A percentile compares a stretch with the other conserved stretches of the same genome.
These are phyloP conservation scores for Epinotia demarniana DNA, from an alignment of 2,888 invertebrate species.

Conservation along the genomic window DNA sequence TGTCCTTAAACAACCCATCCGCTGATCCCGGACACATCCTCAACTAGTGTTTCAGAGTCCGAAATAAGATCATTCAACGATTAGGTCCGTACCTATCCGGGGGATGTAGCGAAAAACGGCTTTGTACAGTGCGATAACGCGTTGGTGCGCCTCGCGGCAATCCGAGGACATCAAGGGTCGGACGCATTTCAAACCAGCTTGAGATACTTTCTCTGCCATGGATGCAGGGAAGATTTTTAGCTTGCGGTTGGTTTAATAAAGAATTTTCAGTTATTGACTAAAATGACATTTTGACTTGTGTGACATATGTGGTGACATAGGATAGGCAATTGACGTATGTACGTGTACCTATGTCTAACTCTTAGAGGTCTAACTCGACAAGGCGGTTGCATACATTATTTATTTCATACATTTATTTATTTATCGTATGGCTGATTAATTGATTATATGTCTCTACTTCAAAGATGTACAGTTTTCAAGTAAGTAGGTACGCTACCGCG, in stretches of 20 bases:
- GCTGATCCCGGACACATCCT: background rate
- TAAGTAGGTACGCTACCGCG: too few species aligned
- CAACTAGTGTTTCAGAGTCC: background rate
- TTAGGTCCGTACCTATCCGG: slow-evolving; percentile 88
- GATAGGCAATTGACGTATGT: background rate
- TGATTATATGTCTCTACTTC: too few species aligned
- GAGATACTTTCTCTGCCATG: slow-evolving; percentile 43
- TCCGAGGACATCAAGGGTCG: slow-evolving; percentile 93
- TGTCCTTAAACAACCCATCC: too few species aligned
- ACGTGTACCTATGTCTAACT: too few species aligned
- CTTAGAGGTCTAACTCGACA: too few species aligned
- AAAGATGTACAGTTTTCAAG: too few species aligned
- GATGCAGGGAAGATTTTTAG: background rate
- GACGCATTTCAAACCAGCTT: slow-evolving; percentile 67
- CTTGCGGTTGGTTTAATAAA: background rate
- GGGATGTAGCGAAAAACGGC: slow-evolving; percentile 96
- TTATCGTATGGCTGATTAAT: too few species aligned
- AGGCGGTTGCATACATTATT: background rate
- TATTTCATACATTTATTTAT: too few species aligned
- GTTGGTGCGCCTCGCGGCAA: slow-evolving; percentile 89
- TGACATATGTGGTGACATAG: background rate
- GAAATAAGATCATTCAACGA: background rate
- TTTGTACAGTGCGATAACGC: slow-evolving; percentile 94
- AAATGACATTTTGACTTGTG: slow-evolving; percentile 7
- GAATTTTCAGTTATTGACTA: background rate